Evolutionary conservation across 2,797 vertebrate species (phyloP).

Genomic region (Lindbergichthys nudifrons): DNA sequence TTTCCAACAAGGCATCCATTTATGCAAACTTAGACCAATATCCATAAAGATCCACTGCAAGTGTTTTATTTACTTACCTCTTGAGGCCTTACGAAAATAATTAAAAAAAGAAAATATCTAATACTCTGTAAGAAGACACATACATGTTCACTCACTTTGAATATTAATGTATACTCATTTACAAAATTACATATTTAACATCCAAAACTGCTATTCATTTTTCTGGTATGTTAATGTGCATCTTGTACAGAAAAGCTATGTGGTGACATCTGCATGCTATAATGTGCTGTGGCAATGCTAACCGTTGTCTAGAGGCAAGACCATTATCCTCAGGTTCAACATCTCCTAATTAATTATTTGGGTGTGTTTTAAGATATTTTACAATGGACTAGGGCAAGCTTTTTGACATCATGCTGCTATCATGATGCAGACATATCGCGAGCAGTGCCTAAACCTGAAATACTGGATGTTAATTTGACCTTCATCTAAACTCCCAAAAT

Average conservation of each 20-base stretch:
- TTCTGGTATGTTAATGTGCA: background rate
- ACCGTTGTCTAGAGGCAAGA: constrained; percentile 3
- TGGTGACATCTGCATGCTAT: background rate
- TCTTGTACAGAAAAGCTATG: background rate
- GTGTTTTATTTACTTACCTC: background rate
- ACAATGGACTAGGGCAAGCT: background rate
- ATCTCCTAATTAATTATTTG: background rate
- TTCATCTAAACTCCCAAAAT: background rate
- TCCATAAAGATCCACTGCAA: background rate
- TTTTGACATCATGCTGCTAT: background rate
- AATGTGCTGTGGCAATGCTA: constrained; percentile 13
- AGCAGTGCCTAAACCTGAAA: background rate
- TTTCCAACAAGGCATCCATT: background rate
- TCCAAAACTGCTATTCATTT: background rate
- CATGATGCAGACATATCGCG: background rate
- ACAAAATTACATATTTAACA: background rate
- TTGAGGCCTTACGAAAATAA: background rate
- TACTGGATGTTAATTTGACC: background rate
- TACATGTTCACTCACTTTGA: background rate
- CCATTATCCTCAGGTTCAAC: constrained; percentile 11
- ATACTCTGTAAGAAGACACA: background rate
- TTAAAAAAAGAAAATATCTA: background rate
- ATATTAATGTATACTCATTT: background rate
- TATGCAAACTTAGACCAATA: background rate
- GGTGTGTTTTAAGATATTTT: background rate